Base-by-base conservation (phyloP, 2,888 invertebrate genomes). In the Brenthis ino region DNA sequence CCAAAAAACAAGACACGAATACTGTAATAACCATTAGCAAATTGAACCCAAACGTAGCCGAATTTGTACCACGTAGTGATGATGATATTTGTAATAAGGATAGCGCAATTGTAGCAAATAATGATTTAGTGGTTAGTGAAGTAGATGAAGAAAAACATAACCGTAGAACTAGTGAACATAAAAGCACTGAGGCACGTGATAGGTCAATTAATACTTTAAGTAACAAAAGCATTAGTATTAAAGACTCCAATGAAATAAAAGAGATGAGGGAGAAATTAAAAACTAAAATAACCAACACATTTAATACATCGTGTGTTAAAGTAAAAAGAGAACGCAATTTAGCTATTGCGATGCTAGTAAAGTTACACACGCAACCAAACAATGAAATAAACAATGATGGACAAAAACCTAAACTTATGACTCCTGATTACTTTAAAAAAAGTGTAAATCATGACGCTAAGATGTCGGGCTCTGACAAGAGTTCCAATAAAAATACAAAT, bases 301-400 rank as follows among this genome's bases (percentile, higher is more conserved):
- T 80, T 0, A 79, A 82, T 47, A 70, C 75, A 0, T 77, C 80
- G 48, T 77, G 81, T 16, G 75, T 78, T 8, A 77, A 79, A 70
- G 61, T 73, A 0, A 85, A 82, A 63, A 80, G 76, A 13, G 79
- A 83, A 61, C 83, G 81, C 51, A 88, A 89, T 68, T 78, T 84
- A 0, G 91, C 89, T 0, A 87, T 90, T 2, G 82, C 84, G 1
- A 77, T 84, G 11, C 74, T 91, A 2, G 69, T 89, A 4, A 84
- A 80, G 57, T 73, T 89, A 1, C 77, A 83, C 12, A n/a, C 68
- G 24, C 66, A 71, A 64, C 14, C 43, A 4, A 57, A 60, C 20
- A 20, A 53, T 2, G 50, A 72, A 11, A 69, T 43, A 43, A 11
- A 8, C 8, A 11, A 43, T 43, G 8, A 43, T 43, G 70, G 4